These are phyloP conservation scores for Apostichopus parvimensis DNA, from an alignment of 35 echinoderm and acorn worm species.

Conservation along the genomic window DNA sequence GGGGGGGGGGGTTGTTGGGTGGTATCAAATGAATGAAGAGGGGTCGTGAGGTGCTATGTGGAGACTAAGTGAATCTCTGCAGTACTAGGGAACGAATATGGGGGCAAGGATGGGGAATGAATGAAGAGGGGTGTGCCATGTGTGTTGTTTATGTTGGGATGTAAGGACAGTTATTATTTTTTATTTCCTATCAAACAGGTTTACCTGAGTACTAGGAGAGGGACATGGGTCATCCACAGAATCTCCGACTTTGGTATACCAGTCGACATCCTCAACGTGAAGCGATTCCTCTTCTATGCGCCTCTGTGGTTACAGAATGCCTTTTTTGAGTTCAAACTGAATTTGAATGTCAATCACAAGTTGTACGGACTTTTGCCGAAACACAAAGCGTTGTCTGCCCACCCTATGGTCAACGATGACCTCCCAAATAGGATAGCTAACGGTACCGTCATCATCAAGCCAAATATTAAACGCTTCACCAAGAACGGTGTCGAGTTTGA, in stretches of 20 bases:
- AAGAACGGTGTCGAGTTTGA: conserved; percentile 63
- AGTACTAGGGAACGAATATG: too few species aligned
- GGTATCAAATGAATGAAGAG: too few species aligned
- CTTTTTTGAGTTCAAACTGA: neutral
- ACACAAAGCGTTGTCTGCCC: conserved; percentile 1
- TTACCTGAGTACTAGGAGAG: conserved; percentile 59
- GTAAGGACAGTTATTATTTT: neutral
- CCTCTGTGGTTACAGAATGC: conserved; percentile 11
- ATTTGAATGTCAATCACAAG: conserved; percentile 27
- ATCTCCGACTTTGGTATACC: conserved; percentile 50
- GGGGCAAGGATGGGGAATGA: too few species aligned
- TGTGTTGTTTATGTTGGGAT: too few species aligned
- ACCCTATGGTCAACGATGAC: conserved; percentile 64
- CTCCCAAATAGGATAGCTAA: conserved; percentile 60
- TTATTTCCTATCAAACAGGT: conserved; percentile 37
- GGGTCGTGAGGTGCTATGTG: too few species aligned
- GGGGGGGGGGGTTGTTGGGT: too few species aligned
- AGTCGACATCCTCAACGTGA: conserved; percentile 21
- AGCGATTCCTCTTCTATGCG: neutral
- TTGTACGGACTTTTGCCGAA: conserved; percentile 46
- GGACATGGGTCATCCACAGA: conserved; percentile 59
- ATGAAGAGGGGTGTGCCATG: too few species aligned
- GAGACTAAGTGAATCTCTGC: too few species aligned
- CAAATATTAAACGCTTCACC: conserved; percentile 40
- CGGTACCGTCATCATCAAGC: conserved; percentile 57